Conservation (phyloP, 2,888 invertebrate genomes). For the Chloroclystis v-ata region DNA sequence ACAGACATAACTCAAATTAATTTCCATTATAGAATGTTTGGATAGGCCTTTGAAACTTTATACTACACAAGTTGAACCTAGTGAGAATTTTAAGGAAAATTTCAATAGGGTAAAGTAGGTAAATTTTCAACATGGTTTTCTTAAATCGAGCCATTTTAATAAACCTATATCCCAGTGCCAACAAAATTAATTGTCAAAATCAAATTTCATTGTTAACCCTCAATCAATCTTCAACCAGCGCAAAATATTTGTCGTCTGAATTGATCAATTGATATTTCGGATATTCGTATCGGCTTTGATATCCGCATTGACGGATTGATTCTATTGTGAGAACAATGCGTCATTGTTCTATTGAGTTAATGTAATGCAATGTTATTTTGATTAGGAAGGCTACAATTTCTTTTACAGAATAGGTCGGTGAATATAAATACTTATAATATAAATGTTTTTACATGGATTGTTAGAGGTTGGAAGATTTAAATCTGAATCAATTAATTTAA, state of each 20-base stretch:
- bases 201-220: constrained; percentile 31
- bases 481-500: too few relatives aligned
- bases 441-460: too few relatives aligned
- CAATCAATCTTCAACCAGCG: constrained; percentile 42
- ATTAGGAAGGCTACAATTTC: not conserved
- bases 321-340: constrained; percentile 61
- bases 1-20: too few relatives aligned
- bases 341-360: constrained; percentile 51
- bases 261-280: constrained; percentile 32
- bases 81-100: too few relatives aligned
- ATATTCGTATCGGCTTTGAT: constrained; percentile 15
- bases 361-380: constrained; percentile 3
- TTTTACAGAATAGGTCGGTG: not conserved
- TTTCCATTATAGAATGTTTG: too few relatives aligned
- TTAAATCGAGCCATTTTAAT: not conserved
- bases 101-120: too few relatives aligned
- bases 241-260: constrained; percentile 56
- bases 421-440: not conserved
- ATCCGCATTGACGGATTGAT: constrained; percentile 35
- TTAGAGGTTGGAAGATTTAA: too few relatives aligned
- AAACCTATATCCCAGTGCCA: not conserved
- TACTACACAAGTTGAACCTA: too few relatives aligned
- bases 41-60: too few relatives aligned
- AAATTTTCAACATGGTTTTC: too few relatives aligned
- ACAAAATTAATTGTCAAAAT: too few relatives aligned